phyloP scores from a whole-genome alignment of 1,140 invertebrate genomes.

The Chironomus tepperi region DNA sequence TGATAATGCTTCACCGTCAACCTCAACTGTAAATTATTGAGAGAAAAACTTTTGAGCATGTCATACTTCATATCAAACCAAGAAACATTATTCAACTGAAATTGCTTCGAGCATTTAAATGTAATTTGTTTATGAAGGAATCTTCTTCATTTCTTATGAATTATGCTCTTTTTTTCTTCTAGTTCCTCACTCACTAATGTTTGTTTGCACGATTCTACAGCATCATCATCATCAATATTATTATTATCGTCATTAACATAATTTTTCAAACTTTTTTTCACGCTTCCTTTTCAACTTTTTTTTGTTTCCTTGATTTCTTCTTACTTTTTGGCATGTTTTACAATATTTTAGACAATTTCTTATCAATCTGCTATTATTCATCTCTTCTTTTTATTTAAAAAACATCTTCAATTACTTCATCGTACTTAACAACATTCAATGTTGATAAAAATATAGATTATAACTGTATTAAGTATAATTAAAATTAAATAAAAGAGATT shows the following conservation, averaged over 20 bases:
- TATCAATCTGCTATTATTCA: neutral
- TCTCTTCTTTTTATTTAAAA: neutral
- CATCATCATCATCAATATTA: slow-evolving; percentile 8
- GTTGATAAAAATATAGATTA: slow-evolving; percentile 23
- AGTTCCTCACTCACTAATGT: neutral
- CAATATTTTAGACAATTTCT: neutral
- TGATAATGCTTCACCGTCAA: no score
- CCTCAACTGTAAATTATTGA: no score
- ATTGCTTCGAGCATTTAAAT: neutral
- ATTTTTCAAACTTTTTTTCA: neutral
- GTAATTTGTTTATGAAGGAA: neutral
- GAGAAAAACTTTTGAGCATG: no score
- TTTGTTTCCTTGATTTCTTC: neutral
- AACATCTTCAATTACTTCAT: neutral
- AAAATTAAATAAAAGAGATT: slow-evolving; percentile 22
- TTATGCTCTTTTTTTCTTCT: no score
- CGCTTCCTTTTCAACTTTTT: neutral
- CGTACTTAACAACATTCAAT: slow-evolving; percentile 11
- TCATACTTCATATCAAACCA: neutral
- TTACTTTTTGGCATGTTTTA: neutral
- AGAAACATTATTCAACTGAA: neutral
- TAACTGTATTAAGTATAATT: slow-evolving; percentile 23
- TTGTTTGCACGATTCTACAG: neutral
- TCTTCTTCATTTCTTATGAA: no score
- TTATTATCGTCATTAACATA: neutral